phyloP scores from a whole-genome alignment of 2,797 vertebrate genomes.

The Cirrhinus molitorella region DNA sequence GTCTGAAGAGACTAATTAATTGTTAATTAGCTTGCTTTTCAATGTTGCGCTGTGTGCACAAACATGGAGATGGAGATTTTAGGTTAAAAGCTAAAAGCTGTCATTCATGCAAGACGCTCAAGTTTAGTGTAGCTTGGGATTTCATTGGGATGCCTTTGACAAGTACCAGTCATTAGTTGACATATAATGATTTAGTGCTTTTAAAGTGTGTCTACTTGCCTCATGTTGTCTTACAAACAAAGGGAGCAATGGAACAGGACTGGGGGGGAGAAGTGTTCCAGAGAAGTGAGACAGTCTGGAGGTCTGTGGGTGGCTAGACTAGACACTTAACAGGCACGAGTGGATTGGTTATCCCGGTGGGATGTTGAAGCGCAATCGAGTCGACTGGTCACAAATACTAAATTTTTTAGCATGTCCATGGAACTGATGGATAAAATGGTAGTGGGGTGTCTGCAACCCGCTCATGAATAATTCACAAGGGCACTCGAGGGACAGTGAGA shows the following conservation, averaged over 20 bases:
- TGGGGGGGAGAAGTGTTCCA: background rate
- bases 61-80: conserved; percentile 60
- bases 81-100: conserved; percentile 70
- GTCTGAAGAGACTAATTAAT: conserved; percentile 80
- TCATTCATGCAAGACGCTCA: conserved; percentile 70
- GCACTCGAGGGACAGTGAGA: conserved; percentile 18
- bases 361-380: conserved; percentile 27
- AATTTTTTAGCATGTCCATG: conserved; percentile 59
- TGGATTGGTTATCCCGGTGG: background rate
- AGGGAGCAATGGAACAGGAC: background rate
- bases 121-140: conserved; percentile 25
- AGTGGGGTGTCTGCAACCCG: conserved; percentile 12
- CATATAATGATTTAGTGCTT: background rate
- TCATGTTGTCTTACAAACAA: conserved; percentile 20
- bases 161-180: background rate
- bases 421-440: conserved; percentile 57
- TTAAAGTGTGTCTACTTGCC: background rate
- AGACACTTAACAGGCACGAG: conserved; percentile 36
- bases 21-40: conserved; percentile 78
- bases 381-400: conserved; percentile 61
- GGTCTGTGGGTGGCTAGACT: conserved; percentile 35
- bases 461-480: conserved; percentile 54
- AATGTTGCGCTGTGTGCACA: conserved; percentile 70
- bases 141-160: conserved; percentile 25
- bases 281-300: background rate